Base-by-base conservation (phyloP, 2,113 vertebrate species). In the Vidua macroura region DNA sequence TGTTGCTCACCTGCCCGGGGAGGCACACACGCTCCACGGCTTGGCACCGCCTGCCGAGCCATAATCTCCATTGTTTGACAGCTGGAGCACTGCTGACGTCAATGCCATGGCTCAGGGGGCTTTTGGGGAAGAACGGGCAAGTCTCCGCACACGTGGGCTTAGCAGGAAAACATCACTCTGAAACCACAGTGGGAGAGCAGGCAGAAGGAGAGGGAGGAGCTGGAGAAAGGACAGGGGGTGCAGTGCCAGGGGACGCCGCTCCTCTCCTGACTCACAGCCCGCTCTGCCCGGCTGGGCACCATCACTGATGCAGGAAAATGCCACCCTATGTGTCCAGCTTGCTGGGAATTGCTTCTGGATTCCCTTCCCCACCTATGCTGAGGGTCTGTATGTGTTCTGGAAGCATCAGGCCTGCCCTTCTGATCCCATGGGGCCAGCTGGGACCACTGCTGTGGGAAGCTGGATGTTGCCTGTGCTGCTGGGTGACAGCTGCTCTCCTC, bases 31-130 rank as follows among this genome's bases (percentile, higher is more conserved):
- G 3, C 84, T 90, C 11, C 88, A 10, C 2, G n/a, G 49, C 88
- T 55, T 6, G 75, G 95, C 53, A 8, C 35, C 0, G 13, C 74
- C 80, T 94, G 92, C 97, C 92, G 88, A 95, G 63, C 83, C 87
- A 68, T 92, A 92, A 94, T 96, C 96, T 91, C 41, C 74, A 4
- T 44, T 69, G 83, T 95, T 85, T 95, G 96, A 96, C 96, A 95
- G 96, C 95, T 91, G 88, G 62, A 5, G 52, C 8, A 5, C 83
- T 15, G 80, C 79, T 97, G 97, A 97, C 96, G 96, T 97, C 97
- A 97, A 93, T 96, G 23, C 67, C 68, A 89, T 94, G 93, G 96
- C 96, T 96, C 90, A 55, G 96, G 96, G 96, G 95, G 91, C 93
- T 96, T 96, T 95, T 11, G 58, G 72, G 70, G 75, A 92, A 75